Evolutionary conservation across 2,113 vertebrate species (phyloP), one percentile per base, ranked within the genome.

Genomic region (Riparia riparia): DNA sequence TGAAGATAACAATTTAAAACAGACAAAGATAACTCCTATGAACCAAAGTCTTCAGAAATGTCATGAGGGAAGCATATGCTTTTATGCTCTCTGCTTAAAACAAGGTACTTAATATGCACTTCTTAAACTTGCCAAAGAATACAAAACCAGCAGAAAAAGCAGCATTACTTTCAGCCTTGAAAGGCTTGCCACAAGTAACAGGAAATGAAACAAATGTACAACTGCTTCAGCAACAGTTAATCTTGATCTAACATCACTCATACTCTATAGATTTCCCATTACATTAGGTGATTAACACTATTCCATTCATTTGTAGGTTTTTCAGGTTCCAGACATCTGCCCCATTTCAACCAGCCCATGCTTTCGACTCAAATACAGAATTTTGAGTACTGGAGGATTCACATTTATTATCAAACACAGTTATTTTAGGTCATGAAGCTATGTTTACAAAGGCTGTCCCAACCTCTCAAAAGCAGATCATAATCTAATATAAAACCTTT

Each of bases 141-240:
- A 89, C 70, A 84, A 95, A 93, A 61, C 25, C 69, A 76, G 42
- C 22, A 86, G 69, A 92, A 89, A 95, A 96, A 71, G 17, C 41
- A 79, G 76, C 24, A 68, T 72, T 72, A 54, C 89, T 86, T 96
- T 89, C 86, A 93, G 77, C 65, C 54, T 42, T 76, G 31, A 80
- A 85, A 92, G 24, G 58, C 53, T 86, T 69, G 80, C 49, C 49
- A 57, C 65, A 84, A 86, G 88, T 65, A 93, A 95, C 53, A 84
- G 95, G 94, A 96, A 96, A 94, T 86, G 69, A 97, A 96, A 91
- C 44, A 93, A 97, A 96, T 82, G 88, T 91, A 82, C 81, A 89
- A 85, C 29, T 77, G 69, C 58, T 80, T 74, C 17, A 82, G 56
- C 53, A 49, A 94, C 47, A 50, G 50, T 42, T 96, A 95, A 95